Conservation (phyloP, 1,140 invertebrate species). For the Globodera ellingtonae region DNA sequence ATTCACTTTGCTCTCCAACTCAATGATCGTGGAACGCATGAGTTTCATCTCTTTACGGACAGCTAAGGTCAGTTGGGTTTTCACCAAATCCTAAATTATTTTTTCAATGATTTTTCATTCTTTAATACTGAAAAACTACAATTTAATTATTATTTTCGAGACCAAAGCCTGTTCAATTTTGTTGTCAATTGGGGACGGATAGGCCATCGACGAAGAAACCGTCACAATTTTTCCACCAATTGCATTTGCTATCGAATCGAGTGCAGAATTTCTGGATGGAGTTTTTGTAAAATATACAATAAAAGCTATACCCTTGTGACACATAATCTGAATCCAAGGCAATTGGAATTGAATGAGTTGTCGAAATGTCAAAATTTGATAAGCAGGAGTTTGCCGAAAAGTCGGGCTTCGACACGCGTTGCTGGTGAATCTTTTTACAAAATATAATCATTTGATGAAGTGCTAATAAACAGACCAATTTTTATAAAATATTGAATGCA, state of each 20-base stretch:
- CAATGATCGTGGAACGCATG: slow-evolving; percentile 50
- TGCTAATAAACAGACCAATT: background rate
- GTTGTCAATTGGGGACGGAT: slow-evolving; percentile 27
- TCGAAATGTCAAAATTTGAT: background rate
- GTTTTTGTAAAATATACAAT: background rate
- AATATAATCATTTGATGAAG: no score
- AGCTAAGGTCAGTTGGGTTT: slow-evolving; percentile 64
- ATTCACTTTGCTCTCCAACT: slow-evolving; percentile 54
- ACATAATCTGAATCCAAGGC: background rate
- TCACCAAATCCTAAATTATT: slow-evolving; percentile 56
- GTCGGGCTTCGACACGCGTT: background rate
- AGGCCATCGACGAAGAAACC: slow-evolving; percentile 4
- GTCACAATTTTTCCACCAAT: background rate
- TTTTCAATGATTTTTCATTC: background rate
- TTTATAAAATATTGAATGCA: background rate
- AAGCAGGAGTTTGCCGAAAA: background rate
- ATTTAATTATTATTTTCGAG: background rate
- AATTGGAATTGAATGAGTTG: background rate
- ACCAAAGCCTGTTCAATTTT: slow-evolving; percentile 36
- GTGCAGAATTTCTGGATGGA: background rate
- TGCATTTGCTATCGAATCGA: background rate
- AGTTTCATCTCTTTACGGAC: slow-evolving; percentile 64
- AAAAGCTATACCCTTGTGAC: background rate
- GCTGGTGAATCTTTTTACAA: background rate
- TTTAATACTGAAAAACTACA: slow-evolving; percentile 10